Evolutionary conservation across 2,888 invertebrate genomes (phyloP), one percentile per base, ranked within the genome.

Genomic region (Leucophenga montana): DNA sequence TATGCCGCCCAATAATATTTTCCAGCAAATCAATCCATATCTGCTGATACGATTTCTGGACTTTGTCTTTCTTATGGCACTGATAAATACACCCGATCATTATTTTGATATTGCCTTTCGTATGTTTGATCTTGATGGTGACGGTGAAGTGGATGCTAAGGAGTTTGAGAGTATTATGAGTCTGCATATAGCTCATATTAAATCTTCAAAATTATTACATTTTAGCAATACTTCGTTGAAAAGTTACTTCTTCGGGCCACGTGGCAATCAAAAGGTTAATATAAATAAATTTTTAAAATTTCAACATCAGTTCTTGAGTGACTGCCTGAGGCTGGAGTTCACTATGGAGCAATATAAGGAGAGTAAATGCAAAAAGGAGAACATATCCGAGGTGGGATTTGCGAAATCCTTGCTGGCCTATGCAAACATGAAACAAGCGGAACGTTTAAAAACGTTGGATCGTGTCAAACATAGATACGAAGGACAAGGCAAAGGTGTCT

Each of bases 21-120:
- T 80, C 50, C 66, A 73, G 3, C 44, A 33, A 18, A 67, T 80
- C 0, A 71, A 69, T 3, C 46, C 68, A 0, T 39, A 73, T 1
- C 79, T 77, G 0, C 57, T 82, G 13, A 22, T 83, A 5, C 70
- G 57, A 13, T 75, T 68, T 5, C 33, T 53, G 1, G 83, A 80
- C 18, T 81, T 73, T 53, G 1, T 81, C 0, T 73, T 77, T 0
- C 56, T 80, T 3, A 11, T 39, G 4, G 33, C 67, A 39, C 8
- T 83, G 0, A 31, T 77, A 4, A 50, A 66, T 0, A 22, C 73
- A 20, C 66, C 74, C 0, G 72, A 74, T 6, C 62, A 66, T 3
- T 73, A 71, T 18, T 71, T 80, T 18, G 20, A 66, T 20, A 71
- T 78, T 1, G 73, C 67, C 3, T 78, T 82, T 44, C 20, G 44